Evolutionary conservation across 2,888 invertebrate species (phyloP).

Genomic region (Microchrysa polita): DNA sequence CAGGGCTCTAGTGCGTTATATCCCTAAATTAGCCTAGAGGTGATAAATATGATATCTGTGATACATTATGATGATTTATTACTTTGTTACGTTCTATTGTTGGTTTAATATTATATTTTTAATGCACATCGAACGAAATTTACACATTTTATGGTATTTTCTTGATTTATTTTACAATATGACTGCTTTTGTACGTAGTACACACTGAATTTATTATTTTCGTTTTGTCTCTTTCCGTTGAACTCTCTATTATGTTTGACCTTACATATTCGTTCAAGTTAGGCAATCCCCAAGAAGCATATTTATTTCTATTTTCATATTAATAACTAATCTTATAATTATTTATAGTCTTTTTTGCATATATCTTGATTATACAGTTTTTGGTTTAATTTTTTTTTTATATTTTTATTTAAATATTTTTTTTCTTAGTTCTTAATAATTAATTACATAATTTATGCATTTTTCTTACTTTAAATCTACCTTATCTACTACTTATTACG

Average conservation of each 20-base stretch:
- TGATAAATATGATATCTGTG: conserved; percentile 2
- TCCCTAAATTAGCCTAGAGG: neutral
- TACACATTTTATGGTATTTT: neutral
- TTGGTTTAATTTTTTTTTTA: neutral
- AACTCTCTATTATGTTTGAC: neutral
- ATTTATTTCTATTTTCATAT: neutral
- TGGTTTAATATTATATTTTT: no score
- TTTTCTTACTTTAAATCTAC: conserved; percentile 5
- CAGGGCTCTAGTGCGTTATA: conserved; percentile 9
- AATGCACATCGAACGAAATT: no score
- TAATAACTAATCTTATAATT: conserved; percentile 29
- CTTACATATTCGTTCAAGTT: neutral
- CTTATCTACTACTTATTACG: neutral
- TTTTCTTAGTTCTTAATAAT: conserved; percentile 9
- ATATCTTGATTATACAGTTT: neutral
- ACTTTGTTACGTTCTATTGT: no score
- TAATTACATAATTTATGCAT: neutral
- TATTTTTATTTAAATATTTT: conserved; percentile 25
- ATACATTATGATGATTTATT: neutral
- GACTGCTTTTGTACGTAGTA: neutral
- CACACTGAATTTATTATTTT: neutral
- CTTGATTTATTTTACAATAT: neutral
- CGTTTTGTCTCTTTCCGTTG: neutral
- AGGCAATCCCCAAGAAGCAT: conserved; percentile 13
- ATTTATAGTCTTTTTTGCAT: conserved; percentile 31